Base-by-base conservation (phyloP, 2,888 invertebrate genomes). In the Ophioninae sp. region DNA sequence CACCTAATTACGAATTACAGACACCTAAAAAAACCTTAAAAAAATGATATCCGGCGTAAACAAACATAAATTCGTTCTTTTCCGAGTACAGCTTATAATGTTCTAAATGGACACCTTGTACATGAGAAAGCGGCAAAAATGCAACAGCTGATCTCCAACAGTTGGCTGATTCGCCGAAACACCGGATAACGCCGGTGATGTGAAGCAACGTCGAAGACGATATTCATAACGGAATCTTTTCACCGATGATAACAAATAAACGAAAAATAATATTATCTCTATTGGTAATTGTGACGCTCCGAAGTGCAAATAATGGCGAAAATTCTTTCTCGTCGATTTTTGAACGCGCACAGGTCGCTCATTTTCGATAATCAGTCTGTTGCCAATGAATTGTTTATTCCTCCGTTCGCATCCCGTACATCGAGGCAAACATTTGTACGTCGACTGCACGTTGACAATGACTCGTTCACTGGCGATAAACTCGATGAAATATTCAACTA, bases 401-500 rank as follows among this genome's bases (percentile, higher is more conserved):
- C 65, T 51, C 51, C 20, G 64, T 65, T 17, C 37, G 10, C n/a
- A 37, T n/a, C 20, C 3, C 7, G 6, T 39, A 13, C 74, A 39
- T 73, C 74, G 69, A 37, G 65, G 22, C 65, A 75, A n/a, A 56
- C 72, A 44, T 56, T 41, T 8, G 37, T 67, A 13, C 68, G 67
- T 51, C 17, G 22, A 20, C 68, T 39, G 22, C 17, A 64, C 22
- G 37, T 44, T 68, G 41, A 73, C 8, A 59, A 64, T 56, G 13
- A 63, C 61, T 77, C 23, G 6, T 58, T 77, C 3, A 85, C 88
- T 41, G 81, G 87, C n/a, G 86, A 90, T 51, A 87, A 90, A 68
- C 86, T 93, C n/a, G 85, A 88, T 39, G 90, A 91, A 78, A 90
- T 93, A 79, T 91, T 93, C 79, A 86, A 88, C 71, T 90, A 90